Evolutionary conservation across 2,888 invertebrate species (phyloP).

Genomic region (Therioaphis trifolii): DNA sequence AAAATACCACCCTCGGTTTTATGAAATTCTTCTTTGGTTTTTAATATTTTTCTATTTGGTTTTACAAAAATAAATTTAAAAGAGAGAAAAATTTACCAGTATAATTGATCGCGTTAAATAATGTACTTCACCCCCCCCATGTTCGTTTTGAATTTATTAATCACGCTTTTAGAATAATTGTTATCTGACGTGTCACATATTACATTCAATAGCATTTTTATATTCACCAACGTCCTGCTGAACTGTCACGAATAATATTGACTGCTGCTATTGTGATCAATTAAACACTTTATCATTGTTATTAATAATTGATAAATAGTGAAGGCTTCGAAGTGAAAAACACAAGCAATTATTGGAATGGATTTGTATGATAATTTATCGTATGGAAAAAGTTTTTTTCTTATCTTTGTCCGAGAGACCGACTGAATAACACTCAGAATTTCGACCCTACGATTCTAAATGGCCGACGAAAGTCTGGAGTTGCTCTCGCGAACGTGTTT

Average conservation of each 20-base stretch:
- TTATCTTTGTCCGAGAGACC: neutral
- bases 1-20: conserved; percentile 56
- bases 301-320: no score
- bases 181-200: no score
- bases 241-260: no score
- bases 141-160: neutral
- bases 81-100: neutral
- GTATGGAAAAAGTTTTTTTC: no score
- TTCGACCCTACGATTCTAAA: neutral
- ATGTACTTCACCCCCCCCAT: neutral
- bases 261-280: no score
- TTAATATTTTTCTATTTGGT: conserved; percentile 27
- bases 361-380: no score
- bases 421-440: neutral
- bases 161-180: neutral
- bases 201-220: no score
- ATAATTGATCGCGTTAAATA: neutral
- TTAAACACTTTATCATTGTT: no score
- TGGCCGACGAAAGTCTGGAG: conserved; percentile 25
- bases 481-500: neutral
- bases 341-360: no score
- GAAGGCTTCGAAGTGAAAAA: no score
- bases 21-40: conserved; percentile 55
- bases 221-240: no score
- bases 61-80: neutral